Percentiles rank a stretch among this genome's conserved stretches.
Evolutionary conservation across 2,797 vertebrate species (phyloP).

Genomic region (Enteromius trimaculatus): DNA sequence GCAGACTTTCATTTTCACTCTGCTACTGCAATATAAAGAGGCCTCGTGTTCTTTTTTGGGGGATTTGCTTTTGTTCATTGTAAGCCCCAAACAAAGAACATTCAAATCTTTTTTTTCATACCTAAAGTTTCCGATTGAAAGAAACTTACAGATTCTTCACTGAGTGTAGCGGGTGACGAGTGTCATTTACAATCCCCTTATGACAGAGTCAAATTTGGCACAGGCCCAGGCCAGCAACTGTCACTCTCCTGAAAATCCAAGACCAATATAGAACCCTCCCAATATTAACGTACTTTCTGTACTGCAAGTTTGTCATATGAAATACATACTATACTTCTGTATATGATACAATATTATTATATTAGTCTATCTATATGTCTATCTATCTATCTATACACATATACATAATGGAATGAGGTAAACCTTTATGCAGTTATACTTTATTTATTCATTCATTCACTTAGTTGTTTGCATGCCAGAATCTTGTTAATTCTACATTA

Average conservation of each 20-base stretch:
- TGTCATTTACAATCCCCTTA: neutral
- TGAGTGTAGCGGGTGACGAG: neutral
- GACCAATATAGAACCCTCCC: conserved; percentile 26
- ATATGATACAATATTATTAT: neutral
- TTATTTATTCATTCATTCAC: neutral
- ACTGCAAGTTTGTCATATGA: neutral
- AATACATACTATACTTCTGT: neutral
- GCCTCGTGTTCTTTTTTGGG: neutral
- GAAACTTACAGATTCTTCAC: neutral
- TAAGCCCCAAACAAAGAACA: neutral
- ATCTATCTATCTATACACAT: neutral
- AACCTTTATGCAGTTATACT: neutral
- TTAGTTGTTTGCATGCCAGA: neutral
- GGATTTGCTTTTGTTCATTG: neutral
- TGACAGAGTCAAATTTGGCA: neutral
- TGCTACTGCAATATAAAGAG: neutral
- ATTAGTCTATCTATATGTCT: neutral
- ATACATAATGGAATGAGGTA: neutral
- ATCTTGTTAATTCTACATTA: neutral
- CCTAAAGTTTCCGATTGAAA: neutral
- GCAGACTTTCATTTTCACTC: conserved; percentile 17
- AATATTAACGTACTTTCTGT: neutral
- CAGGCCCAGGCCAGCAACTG: neutral
- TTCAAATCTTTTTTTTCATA: neutral
- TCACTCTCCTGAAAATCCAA: neutral